phyloP scores from a whole-genome alignment of 1,140 invertebrate species.

The Potamilus streckersoni region DNA sequence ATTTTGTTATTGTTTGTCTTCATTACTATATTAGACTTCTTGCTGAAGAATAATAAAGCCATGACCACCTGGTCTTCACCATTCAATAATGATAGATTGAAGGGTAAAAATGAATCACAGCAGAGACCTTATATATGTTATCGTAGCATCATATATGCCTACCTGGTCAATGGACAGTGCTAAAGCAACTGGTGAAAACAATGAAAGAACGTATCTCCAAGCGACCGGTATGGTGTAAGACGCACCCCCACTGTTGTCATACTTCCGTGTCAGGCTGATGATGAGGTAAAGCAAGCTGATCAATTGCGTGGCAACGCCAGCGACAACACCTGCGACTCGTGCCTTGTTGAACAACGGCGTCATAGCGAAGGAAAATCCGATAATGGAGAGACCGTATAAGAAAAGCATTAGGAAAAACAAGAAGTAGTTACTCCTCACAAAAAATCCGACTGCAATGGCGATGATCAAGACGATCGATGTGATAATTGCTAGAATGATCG shows the following conservation, averaged over 20 bases:
- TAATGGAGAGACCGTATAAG: slow-evolving; percentile 84
- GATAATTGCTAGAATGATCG: slow-evolving; percentile 70
- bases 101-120: too few species aligned
- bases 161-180: slow-evolving; percentile 87
- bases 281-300: slow-evolving; percentile 80
- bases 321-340: slow-evolving; percentile 82
- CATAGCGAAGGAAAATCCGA: slow-evolving; percentile 85
- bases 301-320: slow-evolving; percentile 81
- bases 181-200: slow-evolving; percentile 84
- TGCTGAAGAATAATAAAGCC: too few species aligned
- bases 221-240: slow-evolving; percentile 55
- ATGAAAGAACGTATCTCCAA: slow-evolving; percentile 80
- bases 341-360: slow-evolving; percentile 89
- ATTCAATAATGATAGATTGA: too few species aligned
- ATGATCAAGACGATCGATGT: slow-evolving; percentile 75
- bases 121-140: too few species aligned
- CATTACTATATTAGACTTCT: too few species aligned
- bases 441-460: slow-evolving; percentile 80
- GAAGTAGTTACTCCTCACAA: slow-evolving; percentile 82
- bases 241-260: slow-evolving; percentile 13
- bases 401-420: slow-evolving; percentile 83
- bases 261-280: slow-evolving; percentile 52
- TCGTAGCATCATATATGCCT: slow-evolving; percentile 32
- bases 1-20: too few species aligned
- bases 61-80: too few species aligned